Evolutionary conservation across 2,113 vertebrate species (phyloP), one percentile per base, ranked within the genome.

Genomic region (Chaetorhynchus papuensis): DNA sequence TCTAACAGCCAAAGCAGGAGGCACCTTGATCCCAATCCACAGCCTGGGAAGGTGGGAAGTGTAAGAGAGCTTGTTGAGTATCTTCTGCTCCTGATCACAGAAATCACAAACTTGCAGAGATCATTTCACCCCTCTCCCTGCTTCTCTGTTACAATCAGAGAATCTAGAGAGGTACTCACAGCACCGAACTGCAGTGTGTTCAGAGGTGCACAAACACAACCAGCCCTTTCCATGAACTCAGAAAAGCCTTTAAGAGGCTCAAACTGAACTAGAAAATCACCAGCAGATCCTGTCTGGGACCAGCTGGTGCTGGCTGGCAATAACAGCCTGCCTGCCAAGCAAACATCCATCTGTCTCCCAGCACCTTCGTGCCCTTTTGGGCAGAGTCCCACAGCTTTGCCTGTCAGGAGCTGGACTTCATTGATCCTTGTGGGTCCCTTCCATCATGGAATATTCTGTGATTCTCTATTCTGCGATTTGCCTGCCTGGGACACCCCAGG

Each of bases 301-400:
- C 90, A 89, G 92, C 91, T 94, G 81, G 52, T 75, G 77, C 77
- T 92, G 89, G 80, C 69, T 91, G 80, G 83, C 86, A 83, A 3
- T 30, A 47, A 11, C 37, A 89, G 52, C 64, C 92, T 78, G 42
- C 69, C 60, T 93, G 82, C 87, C 82, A 19, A 27, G 37, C 35
- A 50, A 53, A 79, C 19, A 50, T 28, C 41, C 11, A 0, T 42
- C 84, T 89, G 78, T 35, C 27, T 64, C 22, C 84, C 65, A 33
- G 65, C n/a, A 68, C 30, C 71, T 94, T 19, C 0, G 0, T 65
- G 71, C 57, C 49, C 79, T 71, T 76, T 41, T 60, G 64, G 83
- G 89, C 59, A 87, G 66, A 15, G 1, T 71, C 80, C 42, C 57
- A 50, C 71, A 65, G 56, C 33, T 90, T 44, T 75, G 35, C 22